Base-by-base conservation (phyloP, 2,797 vertebrate genomes). In the Clarias fuscus region DNA sequence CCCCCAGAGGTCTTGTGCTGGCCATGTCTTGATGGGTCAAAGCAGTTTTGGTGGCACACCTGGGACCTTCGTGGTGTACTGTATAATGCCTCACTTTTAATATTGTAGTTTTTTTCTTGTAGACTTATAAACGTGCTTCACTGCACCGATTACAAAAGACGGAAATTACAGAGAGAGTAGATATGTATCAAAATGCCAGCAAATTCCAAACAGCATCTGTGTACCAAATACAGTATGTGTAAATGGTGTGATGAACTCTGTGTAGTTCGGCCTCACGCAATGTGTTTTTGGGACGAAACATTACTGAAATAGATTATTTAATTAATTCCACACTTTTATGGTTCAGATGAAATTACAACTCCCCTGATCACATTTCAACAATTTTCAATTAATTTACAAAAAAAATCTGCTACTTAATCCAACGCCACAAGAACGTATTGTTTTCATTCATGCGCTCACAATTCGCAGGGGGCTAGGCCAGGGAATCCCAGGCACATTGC, bases 111-210 rank as follows among this genome's bases (percentile, higher is more conserved):
- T 67, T 40, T 5, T 75, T 33, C 1, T 33, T 33, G 33, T 33
- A 33, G 76, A 33, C 40, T 65, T 79, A 88, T 30, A 70, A 14
- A 56, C 18, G 4, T 22, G 59, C 65, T 82, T 75, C 22, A 72
- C 40, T 62, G 43, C 53, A 65, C 58, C 73, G 40, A 82, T 53
- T 22, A 80, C 68, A 73, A 14, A 71, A 72, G 27, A 70, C 72
- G 33, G 24, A 53, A 70, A 73, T 72, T 86, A 72, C 58, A 72
- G 56, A 81, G 37, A 81, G 33, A 43, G 3, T 30, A 85, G 68
- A 65, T 86, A 72, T 13, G 17, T 59, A 73, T 86, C 59, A 71
- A 67, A 86, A 86, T 75, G 61, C 10, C 40, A 20, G 22, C 68
- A 73, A 73, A 82, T 80, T 85, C 43, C 7, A 33, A 73, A 20